A percentile compares a stretch with the other conserved stretches of the same genome.
These are phyloP conservation scores for Pristionchus mayeri DNA, from an alignment of 2,888 invertebrate species.

Conservation along the genomic window DNA sequence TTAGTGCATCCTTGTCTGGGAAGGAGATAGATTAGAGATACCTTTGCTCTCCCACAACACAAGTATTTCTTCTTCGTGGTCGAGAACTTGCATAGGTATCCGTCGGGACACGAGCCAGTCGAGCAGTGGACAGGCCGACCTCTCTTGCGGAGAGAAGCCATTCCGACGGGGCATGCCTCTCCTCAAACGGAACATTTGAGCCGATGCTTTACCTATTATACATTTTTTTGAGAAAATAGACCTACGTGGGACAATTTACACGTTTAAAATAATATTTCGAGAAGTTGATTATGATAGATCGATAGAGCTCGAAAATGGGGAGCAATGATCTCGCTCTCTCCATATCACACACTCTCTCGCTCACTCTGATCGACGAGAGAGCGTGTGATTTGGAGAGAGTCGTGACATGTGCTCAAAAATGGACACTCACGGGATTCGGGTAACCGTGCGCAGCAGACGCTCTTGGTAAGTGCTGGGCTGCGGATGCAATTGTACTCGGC, in stretches of 20 bases:
- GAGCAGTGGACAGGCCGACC: conserved; percentile 62
- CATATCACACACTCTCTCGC: no score
- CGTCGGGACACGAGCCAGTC: conserved; percentile 61
- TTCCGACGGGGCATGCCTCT: conserved; percentile 57
- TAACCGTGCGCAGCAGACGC: conserved; percentile 31
- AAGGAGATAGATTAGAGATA: no score
- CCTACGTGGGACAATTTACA: neutral
- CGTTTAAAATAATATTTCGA: neutral
- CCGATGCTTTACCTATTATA: neutral
- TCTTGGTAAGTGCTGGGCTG: neutral
- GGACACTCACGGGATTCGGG: conserved; percentile 25
- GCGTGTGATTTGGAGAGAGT: no score
- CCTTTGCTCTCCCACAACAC: conserved; percentile 45
- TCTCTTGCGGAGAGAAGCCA: conserved; percentile 61
- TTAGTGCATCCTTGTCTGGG: no score
- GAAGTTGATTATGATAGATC: no score
- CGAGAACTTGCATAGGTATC: conserved; percentile 63
- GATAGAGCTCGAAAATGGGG: no score
- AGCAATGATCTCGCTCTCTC: no score
- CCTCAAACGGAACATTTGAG: neutral
- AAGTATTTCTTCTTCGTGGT: conserved; percentile 38
- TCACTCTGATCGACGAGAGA: no score
- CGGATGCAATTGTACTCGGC: conserved; percentile 5
- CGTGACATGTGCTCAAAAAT: neutral
- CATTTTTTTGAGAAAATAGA: neutral